Evolutionary conservation across 2,113 vertebrate genomes (phyloP).

Genomic region (Climacteris rufus): DNA sequence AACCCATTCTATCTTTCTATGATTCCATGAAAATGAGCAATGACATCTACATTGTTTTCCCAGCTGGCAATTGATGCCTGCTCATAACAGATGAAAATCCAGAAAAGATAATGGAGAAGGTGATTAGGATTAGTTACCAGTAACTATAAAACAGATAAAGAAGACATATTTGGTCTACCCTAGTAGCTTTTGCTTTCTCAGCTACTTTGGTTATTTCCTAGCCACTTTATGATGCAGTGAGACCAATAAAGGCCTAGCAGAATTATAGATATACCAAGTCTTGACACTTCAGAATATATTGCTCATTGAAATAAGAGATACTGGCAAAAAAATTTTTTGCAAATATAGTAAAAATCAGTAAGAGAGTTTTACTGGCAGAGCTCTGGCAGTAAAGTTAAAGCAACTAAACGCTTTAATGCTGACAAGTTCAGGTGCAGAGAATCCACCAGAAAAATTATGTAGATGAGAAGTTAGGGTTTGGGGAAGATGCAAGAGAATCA

Average conservation of each 20-base stretch:
- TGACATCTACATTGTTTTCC: not conserved
- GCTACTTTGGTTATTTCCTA: not conserved
- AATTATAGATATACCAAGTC: not conserved
- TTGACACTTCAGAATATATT: not conserved
- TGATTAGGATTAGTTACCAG: not conserved
- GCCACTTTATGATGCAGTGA: not conserved
- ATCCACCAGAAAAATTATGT: not conserved
- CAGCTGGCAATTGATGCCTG: too few species aligned
- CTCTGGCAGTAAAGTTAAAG: slow-evolving; percentile 15
- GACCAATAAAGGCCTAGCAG: not conserved
- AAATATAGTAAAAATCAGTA: not conserved
- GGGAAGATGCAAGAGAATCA: not conserved
- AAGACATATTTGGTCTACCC: not conserved
- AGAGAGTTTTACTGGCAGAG: not conserved
- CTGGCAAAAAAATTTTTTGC: not conserved
- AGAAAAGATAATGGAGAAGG: not conserved
- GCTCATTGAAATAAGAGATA: slow-evolving; percentile 6
- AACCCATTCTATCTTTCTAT: not conserved
- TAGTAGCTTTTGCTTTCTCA: not conserved
- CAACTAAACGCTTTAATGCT: not conserved
- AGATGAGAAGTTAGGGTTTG: not conserved
- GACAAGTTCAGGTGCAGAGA: not conserved
- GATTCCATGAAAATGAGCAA: not conserved
- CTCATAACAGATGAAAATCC: not conserved
- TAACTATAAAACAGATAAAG: not conserved